Conservation (phyloP, 2,113 vertebrate species). For the Dasyprocta punctata region DNA sequence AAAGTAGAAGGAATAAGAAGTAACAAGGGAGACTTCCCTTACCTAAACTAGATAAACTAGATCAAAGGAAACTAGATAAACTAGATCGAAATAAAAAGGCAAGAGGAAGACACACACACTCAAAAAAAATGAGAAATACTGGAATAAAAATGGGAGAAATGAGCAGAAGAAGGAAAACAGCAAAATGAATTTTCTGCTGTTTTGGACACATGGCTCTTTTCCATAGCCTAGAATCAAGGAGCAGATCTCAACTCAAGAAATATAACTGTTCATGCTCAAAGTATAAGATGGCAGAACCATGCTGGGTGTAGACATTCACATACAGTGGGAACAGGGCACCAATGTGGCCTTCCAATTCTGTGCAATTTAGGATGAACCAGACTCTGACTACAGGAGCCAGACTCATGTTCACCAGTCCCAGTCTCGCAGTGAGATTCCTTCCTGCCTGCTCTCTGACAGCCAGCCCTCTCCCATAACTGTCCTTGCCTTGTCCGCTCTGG, state of each 20-base stretch:
- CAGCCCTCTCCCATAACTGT: too few species aligned
- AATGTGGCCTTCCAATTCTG: background rate
- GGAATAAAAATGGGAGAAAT: background rate
- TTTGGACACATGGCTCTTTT: background rate
- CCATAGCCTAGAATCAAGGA: background rate
- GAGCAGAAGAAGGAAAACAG: background rate
- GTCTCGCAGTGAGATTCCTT: too few species aligned
- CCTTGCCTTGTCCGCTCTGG: too few species aligned
- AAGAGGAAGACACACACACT: background rate
- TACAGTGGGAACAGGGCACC: background rate
- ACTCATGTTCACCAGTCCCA: too few species aligned
- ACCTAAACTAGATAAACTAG: too few species aligned
- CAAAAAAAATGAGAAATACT: background rate
- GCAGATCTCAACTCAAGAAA: background rate
- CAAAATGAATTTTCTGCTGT: background rate
- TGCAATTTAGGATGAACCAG: background rate
- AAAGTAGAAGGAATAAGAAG: background rate
- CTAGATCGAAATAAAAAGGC: background rate
- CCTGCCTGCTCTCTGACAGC: too few species aligned
- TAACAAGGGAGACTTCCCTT: background rate
- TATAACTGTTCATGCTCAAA: background rate
- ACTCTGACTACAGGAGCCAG: background rate
- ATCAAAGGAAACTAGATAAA: too few species aligned
- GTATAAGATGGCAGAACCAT: background rate
- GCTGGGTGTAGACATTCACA: background rate